These are phyloP conservation scores for Pseudorasbora parva DNA, from an alignment of 2,113 vertebrate genomes.

Conservation along the genomic window DNA sequence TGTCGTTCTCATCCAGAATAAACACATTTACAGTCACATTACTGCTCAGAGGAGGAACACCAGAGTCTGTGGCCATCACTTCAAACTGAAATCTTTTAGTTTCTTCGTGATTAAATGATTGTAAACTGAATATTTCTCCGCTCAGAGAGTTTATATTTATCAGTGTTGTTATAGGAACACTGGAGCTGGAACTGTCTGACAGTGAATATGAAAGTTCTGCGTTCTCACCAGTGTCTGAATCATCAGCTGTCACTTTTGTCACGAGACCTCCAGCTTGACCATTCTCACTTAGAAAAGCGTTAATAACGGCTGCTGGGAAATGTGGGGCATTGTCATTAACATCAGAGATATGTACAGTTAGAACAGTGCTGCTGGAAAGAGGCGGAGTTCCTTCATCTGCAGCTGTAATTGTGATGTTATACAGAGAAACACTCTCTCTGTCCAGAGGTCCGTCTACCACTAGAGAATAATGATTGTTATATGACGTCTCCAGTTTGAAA, in stretches of 20 bases:
- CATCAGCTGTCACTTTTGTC: conserved; percentile 26
- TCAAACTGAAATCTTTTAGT: conserved; percentile 36
- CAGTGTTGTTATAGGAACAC: conserved; percentile 61
- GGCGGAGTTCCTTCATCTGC: conserved; percentile 46
- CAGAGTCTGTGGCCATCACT: conserved; percentile 35
- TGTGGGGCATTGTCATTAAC: conserved; percentile 47
- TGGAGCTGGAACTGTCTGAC: conserved; percentile 62
- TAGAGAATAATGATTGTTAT: conserved; percentile 57
- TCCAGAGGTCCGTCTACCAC: conserved; percentile 49
- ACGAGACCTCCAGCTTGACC: conserved; percentile 26
- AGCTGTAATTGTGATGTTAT: conserved; percentile 53
- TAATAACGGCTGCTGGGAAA: conserved; percentile 15
- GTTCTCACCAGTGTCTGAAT: conserved; percentile 57
- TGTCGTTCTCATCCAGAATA: conserved; percentile 75
- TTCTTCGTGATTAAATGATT: conserved; percentile 65
- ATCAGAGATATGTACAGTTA: conserved; percentile 46
- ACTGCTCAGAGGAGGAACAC: conserved; percentile 38
- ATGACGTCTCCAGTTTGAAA: conserved; percentile 45
- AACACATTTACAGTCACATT: conserved; percentile 52
- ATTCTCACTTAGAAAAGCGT: conserved; percentile 41
- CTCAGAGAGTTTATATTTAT: conserved; percentile 71
- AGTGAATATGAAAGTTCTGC: conserved; percentile 61
- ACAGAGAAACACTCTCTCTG: conserved; percentile 49
- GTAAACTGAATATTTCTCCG: conserved; percentile 62
- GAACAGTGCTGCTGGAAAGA: conserved; percentile 42